These are phyloP conservation scores for Diplazon laetatorius DNA, from an alignment of 2,888 invertebrate species.

Conservation along the genomic window DNA sequence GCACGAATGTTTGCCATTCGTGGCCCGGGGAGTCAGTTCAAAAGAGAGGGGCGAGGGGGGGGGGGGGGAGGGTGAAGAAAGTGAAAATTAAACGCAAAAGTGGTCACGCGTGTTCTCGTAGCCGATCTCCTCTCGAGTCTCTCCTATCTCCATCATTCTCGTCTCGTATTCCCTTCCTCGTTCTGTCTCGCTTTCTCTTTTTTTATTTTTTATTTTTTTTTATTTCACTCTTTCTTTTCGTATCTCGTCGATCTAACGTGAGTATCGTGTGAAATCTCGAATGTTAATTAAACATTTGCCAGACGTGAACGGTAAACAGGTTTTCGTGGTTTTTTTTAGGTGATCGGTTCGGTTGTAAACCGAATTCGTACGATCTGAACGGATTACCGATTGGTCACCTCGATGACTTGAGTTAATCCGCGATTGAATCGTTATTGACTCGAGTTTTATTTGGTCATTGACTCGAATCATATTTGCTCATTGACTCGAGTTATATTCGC, in stretches of 20 bases:
- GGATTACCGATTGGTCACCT: background rate
- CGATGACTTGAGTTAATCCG: background rate
- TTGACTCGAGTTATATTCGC: too few relatives aligned
- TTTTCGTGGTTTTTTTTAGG: too few relatives aligned
- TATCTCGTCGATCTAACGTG: background rate
- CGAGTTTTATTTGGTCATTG: background rate
- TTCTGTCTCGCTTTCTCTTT: background rate
- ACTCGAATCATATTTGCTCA: too few relatives aligned
- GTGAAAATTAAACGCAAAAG: constrained; percentile 36
- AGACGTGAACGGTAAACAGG: too few relatives aligned
- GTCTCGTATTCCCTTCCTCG: constrained; percentile 31
- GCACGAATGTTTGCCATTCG: constrained; percentile 1
- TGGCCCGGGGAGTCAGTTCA: constrained; percentile 3
- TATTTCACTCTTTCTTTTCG: too few relatives aligned
- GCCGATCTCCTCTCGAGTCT: constrained; percentile 24
- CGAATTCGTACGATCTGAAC: background rate
- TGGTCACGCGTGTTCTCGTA: constrained; percentile 12
- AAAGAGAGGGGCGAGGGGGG: background rate
- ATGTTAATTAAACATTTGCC: too few relatives aligned
- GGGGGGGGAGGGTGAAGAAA: background rate
- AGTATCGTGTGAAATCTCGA: background rate
- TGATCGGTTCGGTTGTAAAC: too few relatives aligned
- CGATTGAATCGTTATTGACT: background rate
- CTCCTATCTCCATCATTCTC: constrained; percentile 16
- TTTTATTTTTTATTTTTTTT: background rate